Conservation (phyloP, 2,888 invertebrate genomes). For the Parnassius smintheus region DNA sequence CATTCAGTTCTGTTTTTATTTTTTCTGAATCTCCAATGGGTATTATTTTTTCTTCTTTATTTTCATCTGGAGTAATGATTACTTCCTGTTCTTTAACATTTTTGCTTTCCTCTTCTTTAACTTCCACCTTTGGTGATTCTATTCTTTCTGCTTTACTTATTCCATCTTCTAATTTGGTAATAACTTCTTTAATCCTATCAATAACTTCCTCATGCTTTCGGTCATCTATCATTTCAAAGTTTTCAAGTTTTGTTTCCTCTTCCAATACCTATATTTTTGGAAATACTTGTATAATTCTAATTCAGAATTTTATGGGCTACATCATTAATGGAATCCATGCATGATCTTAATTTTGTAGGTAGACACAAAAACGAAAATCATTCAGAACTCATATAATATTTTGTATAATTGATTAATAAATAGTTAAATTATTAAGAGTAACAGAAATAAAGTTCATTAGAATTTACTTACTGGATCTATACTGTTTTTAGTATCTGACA, state of each 20-base stretch:
- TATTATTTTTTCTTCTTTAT: constrained; percentile 18
- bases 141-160: constrained; percentile 45
- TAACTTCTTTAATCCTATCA: constrained; percentile 67
- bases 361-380: too few species aligned
- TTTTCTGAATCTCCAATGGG: constrained; percentile 3
- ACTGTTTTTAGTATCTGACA: constrained; percentile 40
- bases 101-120: constrained; percentile 33
- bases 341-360: too few species aligned
- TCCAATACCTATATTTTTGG: constrained; percentile 48
- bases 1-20: constrained; percentile 16
- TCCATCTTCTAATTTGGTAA: constrained; percentile 65
- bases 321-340: too few species aligned
- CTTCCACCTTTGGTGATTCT: constrained; percentile 39
- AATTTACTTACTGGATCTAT: constrained; percentile 30
- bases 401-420: background rate
- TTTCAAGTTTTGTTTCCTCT: constrained; percentile 59
- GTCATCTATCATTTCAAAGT: constrained; percentile 60
- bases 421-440: constrained; percentile 1
- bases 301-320: too few species aligned
- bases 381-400: too few species aligned
- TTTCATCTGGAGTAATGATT: constrained; percentile 1
- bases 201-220: constrained; percentile 60
- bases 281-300: constrained; percentile 6
- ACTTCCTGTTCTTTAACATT: constrained; percentile 26
- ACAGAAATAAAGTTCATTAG: background rate